Evolutionary conservation across 2,797 vertebrate species (phyloP), one percentile per base, ranked within the genome.

Genomic region (Sardinella longiceps): DNA sequence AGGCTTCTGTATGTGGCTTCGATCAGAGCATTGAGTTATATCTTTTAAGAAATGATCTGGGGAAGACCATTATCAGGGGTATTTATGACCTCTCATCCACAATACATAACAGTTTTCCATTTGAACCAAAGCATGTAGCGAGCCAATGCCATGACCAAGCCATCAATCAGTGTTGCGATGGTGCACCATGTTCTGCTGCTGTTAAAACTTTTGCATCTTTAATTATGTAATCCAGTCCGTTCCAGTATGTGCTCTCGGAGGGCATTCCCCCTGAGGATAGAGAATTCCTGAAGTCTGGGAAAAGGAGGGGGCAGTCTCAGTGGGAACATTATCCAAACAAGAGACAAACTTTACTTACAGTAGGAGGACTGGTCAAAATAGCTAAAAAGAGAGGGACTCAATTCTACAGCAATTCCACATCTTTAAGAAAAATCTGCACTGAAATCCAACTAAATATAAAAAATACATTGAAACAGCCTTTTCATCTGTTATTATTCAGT

Each of bases 221-320:
- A 43, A 37, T 77, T 23, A 77, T 77, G 70, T 20, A 43, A 77
- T 77, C 20, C 37, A 7, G 33, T 39, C 81, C 30, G 80, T 80
- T 80, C 83, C 33, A 30, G n/a, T n/a, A n/a, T n/a, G n/a, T 74
- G 51, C 70, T 80, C 39, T 82, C 48, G 63, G 14, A 5, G 18
- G 39, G 48, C 10, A 56, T 37, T 74, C 83, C 77, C 18, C 66
- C 80, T 45, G 50, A 37, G 25, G 50, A 60, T 0, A 70, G 70
- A 23, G 37, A 23, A 43, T 45, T 28, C 37, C 86, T 80, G 63
- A 45, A 30, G 25, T 70, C 63, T 82, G 83, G 83, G 74, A 84
- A 88, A 84, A 20, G 53, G 33, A 20, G 14, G 48, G 56, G 43
- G 46, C n/a, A 70, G 80, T 50, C n/a, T 63, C 80, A 70, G 25